These are phyloP conservation scores for Scolopax mira DNA, from an alignment of 2,113 vertebrate genomes.

Conservation along the genomic window DNA sequence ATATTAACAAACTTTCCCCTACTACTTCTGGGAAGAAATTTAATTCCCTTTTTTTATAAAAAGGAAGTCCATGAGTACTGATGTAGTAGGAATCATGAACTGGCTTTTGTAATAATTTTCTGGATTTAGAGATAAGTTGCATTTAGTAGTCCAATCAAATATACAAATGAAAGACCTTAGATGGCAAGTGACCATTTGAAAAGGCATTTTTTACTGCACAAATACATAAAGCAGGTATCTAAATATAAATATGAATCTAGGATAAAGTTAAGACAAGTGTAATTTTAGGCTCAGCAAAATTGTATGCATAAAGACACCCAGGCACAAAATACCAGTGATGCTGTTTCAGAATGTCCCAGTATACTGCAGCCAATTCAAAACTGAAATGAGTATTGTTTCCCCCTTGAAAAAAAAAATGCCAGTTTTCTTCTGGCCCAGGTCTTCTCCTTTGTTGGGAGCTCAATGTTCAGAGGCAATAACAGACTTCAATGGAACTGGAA, in stretches of 20 bases:
- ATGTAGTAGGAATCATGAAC: background rate
- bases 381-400: fast-evolving
- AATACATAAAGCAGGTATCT: background rate
- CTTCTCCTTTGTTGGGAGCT: background rate
- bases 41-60: background rate
- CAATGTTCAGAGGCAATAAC: background rate
- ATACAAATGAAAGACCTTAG: background rate
- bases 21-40: background rate
- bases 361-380: background rate
- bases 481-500: background rate
- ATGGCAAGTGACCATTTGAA: background rate
- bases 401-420: background rate
- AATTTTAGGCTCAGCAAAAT: background rate
- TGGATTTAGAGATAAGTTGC: background rate
- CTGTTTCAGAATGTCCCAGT: background rate
- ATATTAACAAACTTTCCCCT: background rate
- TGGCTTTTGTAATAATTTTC: background rate
- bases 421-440: background rate
- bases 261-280: background rate
- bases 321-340: background rate
- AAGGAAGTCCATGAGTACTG: background rate
- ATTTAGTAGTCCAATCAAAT: background rate
- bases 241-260: background rate
- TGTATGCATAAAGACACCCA: background rate
- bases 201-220: background rate